Evolutionary conservation across 2,888 invertebrate species (phyloP).

Genomic region (Cataglyphis cursor): DNA sequence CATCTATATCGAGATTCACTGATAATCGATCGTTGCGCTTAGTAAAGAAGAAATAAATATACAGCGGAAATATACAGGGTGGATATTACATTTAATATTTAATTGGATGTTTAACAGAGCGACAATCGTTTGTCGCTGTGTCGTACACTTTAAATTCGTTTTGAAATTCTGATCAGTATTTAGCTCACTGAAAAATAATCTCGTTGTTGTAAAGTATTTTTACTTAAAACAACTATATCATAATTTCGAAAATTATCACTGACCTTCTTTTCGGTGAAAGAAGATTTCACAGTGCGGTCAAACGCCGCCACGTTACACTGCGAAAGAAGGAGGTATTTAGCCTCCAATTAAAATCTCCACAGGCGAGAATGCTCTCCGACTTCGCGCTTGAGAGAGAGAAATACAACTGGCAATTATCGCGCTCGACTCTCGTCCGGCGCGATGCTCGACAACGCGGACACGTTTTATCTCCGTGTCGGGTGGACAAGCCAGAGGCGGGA

Average conservation of each 20-base stretch:
- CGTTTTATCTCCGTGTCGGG: conserved; percentile 67
- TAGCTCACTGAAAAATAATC: background rate
- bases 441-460: conserved; percentile 57
- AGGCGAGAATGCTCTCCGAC: conserved; percentile 19
- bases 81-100: background rate
- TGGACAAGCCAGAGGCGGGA: conserved; percentile 58
- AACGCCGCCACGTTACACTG: background rate
- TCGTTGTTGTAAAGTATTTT: background rate
- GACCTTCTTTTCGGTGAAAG: background rate
- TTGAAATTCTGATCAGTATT: background rate
- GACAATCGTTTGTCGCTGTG: no score
- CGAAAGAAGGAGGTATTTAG: conserved; percentile 32
- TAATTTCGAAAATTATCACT: background rate
- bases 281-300: conserved; percentile 14
- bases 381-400: conserved; percentile 29
- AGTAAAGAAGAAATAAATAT: background rate
- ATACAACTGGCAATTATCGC: conserved; percentile 57
- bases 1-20: background rate
- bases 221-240: background rate
- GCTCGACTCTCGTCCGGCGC: conserved; percentile 50
- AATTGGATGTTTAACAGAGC: background rate
- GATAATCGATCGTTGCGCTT: background rate
- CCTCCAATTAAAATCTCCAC: conserved; percentile 51
- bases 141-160: background rate
- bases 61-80: background rate